Conservation (phyloP, 2,113 vertebrate genomes). For the Taxidea taxus region DNA sequence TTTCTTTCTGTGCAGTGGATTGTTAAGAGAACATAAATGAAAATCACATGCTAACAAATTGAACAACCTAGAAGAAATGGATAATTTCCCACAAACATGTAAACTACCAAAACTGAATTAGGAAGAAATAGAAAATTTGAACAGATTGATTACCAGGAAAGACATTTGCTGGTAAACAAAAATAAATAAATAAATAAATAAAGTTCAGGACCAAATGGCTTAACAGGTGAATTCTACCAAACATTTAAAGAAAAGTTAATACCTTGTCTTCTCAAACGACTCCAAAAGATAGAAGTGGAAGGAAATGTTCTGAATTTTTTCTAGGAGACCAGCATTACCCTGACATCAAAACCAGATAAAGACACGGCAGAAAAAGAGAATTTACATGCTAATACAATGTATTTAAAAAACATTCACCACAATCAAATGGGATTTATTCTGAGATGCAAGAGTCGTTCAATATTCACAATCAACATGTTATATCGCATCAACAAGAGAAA, state of each 20-base stretch:
- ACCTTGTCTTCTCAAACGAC: neutral
- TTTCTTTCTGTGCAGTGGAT: neutral
- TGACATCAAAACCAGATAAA: neutral
- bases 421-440: neutral
- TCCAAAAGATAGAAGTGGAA: neutral
- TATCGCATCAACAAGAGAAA: neutral
- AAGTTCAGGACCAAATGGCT: neutral
- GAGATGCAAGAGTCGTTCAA: neutral
- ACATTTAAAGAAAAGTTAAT: neutral
- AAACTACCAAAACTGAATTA: neutral
- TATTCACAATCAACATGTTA: neutral
- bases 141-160: neutral
- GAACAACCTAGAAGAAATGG: neutral
- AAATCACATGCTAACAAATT: neutral
- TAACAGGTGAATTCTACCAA: neutral
- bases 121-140: neutral
- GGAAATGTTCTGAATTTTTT: neutral
- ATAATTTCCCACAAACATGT: neutral
- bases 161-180: no score
- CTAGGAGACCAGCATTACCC: neutral
- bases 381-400: neutral
- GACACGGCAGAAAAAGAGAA: neutral
- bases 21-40: neutral
- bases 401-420: neutral
- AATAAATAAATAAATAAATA: no score